Percentiles rank a stretch among this genome's conserved stretches.
Evolutionary conservation across 1,140 invertebrate genomes (phyloP).

Genomic region (Globodera rostochiensis): DNA sequence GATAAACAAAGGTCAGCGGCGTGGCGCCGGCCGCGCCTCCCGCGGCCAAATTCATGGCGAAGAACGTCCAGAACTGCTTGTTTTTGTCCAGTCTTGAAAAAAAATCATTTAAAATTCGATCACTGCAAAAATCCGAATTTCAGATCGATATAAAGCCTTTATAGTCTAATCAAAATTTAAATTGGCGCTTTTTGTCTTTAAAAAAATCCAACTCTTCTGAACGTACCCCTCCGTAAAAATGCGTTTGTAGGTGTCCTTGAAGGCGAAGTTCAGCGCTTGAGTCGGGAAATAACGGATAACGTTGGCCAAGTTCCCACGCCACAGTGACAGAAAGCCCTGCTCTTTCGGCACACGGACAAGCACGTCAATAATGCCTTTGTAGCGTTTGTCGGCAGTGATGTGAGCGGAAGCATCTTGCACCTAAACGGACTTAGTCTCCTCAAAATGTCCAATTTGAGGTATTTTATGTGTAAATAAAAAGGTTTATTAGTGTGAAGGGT

Average conservation of each 20-base stretch:
- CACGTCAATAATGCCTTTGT: conserved; percentile 65
- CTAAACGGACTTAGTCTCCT: conserved; percentile 40
- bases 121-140: background rate
- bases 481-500: background rate
- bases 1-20: conserved; percentile 67
- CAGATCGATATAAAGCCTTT: too few relatives aligned
- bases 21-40: conserved; percentile 67
- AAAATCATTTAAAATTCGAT: background rate
- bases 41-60: conserved; percentile 72
- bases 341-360: conserved; percentile 59
- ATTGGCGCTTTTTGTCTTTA: too few relatives aligned
- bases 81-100: conserved; percentile 76
- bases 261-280: conserved; percentile 64
- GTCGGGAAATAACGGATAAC: conserved; percentile 65
- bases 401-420: conserved; percentile 72
- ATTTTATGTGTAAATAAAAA: too few relatives aligned
- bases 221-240: conserved; percentile 53
- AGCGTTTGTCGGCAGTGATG: conserved; percentile 73
- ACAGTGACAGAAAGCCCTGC: conserved; percentile 59
- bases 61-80: conserved; percentile 83
- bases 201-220: background rate
- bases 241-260: conserved; percentile 66
- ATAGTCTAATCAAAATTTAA: background rate
- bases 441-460: background rate
- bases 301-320: conserved; percentile 62